Evolutionary conservation across 1,140 invertebrate genomes (phyloP), one percentile per base, ranked within the genome.

Genomic region (Druon quercuslanigerum): DNA sequence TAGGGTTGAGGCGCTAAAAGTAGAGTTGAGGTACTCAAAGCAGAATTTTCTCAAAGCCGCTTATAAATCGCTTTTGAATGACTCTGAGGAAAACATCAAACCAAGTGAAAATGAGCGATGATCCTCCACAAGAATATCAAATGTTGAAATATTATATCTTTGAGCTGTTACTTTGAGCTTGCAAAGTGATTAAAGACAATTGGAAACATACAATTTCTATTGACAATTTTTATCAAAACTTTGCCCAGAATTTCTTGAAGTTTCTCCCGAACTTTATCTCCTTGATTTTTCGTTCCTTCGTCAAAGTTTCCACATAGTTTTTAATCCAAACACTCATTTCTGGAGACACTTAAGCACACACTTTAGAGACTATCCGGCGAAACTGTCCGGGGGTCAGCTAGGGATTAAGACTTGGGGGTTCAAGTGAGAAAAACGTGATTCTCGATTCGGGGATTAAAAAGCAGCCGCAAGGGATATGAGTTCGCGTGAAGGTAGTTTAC

Each of bases 401-500:
- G 12, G 50, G 56, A 17, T 73, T 13, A 50, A 4, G 40, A n/a
- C 20, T 20, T 51, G 19, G 14, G 16, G n/a, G 0, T 54, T 9
- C 33, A 16, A 20, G 12, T 66, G 33, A 40, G 14, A 66, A 66
- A 66, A 66, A 16, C 25, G 25, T 66, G 25, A 66, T 20, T 57
- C 25, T 66, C 14, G 14, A 46, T 46, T 66, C 13, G 40, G 60
- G 57, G 25, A 66, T 66, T 66, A 46, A 57, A 73, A 73, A 73
- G 50, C 51, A 54, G 72, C 52, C 75, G 74, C 83, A 71, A 78
- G 76, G 72, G 20, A 77, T 71, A 73, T 79, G 71, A 71, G 57
- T 76, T 16, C 79, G 79, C 76, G 77, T 77, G 85, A 87, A 82
- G 87, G 89, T 87, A 91, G 87, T 91, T 89, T 86, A 89, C 90